phyloP scores from a whole-genome alignment of 2,888 invertebrate species.

The Hyppa rectilinea region DNA sequence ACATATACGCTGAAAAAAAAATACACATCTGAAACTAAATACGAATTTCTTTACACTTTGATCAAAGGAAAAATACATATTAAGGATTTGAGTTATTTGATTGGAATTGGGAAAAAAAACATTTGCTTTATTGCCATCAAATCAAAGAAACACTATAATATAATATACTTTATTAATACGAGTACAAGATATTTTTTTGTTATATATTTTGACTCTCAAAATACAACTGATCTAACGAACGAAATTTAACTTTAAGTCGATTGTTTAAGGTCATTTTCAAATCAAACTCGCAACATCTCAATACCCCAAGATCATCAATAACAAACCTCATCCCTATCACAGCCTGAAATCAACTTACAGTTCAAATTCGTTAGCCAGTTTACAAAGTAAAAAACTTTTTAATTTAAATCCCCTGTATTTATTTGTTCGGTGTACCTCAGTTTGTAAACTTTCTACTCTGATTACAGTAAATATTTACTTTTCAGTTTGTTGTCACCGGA shows the following conservation, averaged over 20 bases:
- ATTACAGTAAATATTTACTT: constrained; percentile 79
- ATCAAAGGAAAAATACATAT: not conserved
- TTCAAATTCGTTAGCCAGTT: constrained; percentile 50
- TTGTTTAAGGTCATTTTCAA: not conserved
- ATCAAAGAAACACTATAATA: too few relatives aligned
- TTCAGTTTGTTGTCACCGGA: constrained; percentile 68
- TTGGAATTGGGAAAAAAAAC: not conserved
- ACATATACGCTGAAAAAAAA: not conserved
- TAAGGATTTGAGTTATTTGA: not conserved
- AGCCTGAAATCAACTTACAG: constrained; percentile 36
- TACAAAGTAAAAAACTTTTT: constrained; percentile 53
- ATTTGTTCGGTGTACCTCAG: constrained; percentile 56
- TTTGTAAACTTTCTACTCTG: constrained; percentile 72
- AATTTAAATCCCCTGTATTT: constrained; percentile 58
- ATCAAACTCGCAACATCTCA: not conserved
- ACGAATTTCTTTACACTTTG: not conserved
- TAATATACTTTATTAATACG: too few relatives aligned
- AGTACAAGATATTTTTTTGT: too few relatives aligned
- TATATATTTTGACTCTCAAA: not conserved
- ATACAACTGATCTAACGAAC: not conserved
- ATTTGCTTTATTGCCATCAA: too few relatives aligned
- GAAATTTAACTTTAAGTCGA: not conserved
- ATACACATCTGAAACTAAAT: too few relatives aligned
- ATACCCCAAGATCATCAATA: not conserved
- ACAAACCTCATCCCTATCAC: constrained; percentile 19